Base-by-base conservation (phyloP, 1,140 invertebrate genomes). In the Daktulosphaira vitifoliae region DNA sequence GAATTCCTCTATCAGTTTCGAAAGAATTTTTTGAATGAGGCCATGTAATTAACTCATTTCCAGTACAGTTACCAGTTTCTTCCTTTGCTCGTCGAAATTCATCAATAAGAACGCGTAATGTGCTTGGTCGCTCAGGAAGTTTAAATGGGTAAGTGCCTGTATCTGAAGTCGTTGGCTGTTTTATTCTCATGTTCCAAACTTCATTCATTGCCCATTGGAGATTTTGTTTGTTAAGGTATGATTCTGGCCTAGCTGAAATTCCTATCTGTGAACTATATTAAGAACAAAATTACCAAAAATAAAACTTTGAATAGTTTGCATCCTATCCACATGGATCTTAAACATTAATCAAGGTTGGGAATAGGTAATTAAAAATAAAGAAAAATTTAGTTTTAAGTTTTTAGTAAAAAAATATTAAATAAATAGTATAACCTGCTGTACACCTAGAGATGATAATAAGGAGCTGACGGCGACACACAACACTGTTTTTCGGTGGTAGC, bases 161-260 rank as follows among this genome's bases (percentile, higher is more conserved):
- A 1, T 18, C 7, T 1, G 53, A 2, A 11, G 39, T 3, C 16
- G 1, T 6, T 13, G 42, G 6, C 5, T 11, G 16, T 16, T 62
- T 62, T 26, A 22, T 23, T 0, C 56, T 38, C 1, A 48, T 3
- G 3, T 22, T 46, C 56, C 56, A 62, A 4, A 62, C 56, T 16
- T 62, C 56, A 25, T 62, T 62, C 56, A 62, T 62, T 11, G 56
- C 56, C 56, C 56, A 62, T 11, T 62, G 16, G 1, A 62, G 26
- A 25, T 62, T 62, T 25, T 62, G 42, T 16, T 62, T 62, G 56
- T 62, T 62, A 16, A 62, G 23, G 7, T 29, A 22, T 0, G 56
- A 62, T 3, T 46, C 56, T 6, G 44, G 42, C 2, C 56, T 29
- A n/a, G 56, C 42, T 11, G 56, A 46, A 16, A 25, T 62, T 4